phyloP scores from a whole-genome alignment of 2,113 vertebrate species.

The Macaca mulatta region DNA sequence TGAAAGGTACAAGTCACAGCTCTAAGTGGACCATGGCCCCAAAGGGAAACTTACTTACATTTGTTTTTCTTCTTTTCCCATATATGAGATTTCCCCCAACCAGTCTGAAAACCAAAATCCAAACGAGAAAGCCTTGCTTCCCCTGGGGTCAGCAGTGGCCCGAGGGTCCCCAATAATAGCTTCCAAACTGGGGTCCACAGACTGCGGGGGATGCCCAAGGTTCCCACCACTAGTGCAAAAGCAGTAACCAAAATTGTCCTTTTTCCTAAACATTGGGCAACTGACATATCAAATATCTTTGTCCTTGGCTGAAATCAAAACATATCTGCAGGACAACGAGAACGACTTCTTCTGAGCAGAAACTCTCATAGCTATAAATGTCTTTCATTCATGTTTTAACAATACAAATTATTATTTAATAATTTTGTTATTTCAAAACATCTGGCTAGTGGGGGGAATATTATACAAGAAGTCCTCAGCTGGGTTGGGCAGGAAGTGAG shows the following conservation, averaged over 20 bases:
- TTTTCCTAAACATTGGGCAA: not conserved
- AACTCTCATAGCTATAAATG: conserved; percentile 16
- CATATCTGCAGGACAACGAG: conserved; percentile 7
- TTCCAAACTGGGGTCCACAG: not conserved
- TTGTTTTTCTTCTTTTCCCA: not conserved
- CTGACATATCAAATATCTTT: not conserved
- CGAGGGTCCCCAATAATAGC: not conserved
- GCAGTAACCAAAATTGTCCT: not conserved
- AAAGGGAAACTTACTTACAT: not conserved
- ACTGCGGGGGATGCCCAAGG: not conserved
- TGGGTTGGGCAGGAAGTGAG: not conserved
- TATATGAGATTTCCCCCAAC: not conserved
- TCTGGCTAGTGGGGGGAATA: not conserved
- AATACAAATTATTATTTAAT: conserved; percentile 49
- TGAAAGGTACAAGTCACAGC: not conserved
- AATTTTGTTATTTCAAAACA: conserved; percentile 62
- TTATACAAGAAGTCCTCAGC: not conserved
- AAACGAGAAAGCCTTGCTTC: not conserved
- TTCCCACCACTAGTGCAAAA: conserved; percentile 23
- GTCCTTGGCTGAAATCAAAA: conserved; percentile 42
- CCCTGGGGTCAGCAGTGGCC: not conserved
- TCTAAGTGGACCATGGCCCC: not conserved
- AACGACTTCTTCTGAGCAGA: conserved; percentile 4
- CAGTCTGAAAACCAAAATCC: conserved; percentile 27
- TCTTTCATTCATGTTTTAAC: conserved; percentile 51